A percentile compares a stretch with the other conserved stretches of the same genome.
Evolutionary conservation across 1,140 invertebrate genomes (phyloP).

Genomic region (Drosophila simulans): DNA sequence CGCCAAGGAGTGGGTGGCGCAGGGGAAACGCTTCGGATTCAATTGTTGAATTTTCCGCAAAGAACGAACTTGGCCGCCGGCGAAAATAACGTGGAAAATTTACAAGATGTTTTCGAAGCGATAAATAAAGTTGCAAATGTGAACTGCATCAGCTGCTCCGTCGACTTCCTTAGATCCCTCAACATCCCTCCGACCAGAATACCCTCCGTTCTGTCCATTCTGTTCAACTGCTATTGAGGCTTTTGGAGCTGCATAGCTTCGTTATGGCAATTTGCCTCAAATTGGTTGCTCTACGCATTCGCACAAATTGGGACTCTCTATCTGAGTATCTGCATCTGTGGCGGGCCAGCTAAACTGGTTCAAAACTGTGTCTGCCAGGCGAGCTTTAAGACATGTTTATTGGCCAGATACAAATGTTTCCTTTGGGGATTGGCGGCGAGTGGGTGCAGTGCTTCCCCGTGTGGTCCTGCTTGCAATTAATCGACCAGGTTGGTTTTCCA

Average conservation of each 20-base stretch:
- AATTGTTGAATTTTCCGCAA: constrained; percentile 76
- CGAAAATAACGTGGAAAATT: constrained; percentile 77
- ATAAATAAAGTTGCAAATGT: constrained; percentile 82
- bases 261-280: constrained; percentile 48
- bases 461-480: constrained; percentile 22
- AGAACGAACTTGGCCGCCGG: constrained; percentile 48
- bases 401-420: constrained; percentile 53
- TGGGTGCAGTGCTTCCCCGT: constrained; percentile 21
- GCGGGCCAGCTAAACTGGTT: constrained; percentile 59
- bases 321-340: constrained; percentile 24
- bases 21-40: constrained; percentile 62
- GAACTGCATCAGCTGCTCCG: constrained; percentile 55
- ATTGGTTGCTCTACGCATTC: constrained; percentile 62
- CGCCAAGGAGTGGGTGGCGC: constrained; percentile 18
- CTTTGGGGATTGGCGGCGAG: constrained; percentile 13
- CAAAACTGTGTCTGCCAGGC: constrained; percentile 43
- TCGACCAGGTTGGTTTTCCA: constrained; percentile 1
- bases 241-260: constrained; percentile 5
- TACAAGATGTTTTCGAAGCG: constrained; percentile 79
- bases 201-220: not conserved
- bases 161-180: not conserved
- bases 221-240: constrained; percentile 5
- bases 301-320: constrained; percentile 62
- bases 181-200: not conserved
- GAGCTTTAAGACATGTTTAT: constrained; percentile 77